Evolutionary conservation across 2,888 invertebrate species (phyloP).

Genomic region (Sphaerophoria taeniata): DNA sequence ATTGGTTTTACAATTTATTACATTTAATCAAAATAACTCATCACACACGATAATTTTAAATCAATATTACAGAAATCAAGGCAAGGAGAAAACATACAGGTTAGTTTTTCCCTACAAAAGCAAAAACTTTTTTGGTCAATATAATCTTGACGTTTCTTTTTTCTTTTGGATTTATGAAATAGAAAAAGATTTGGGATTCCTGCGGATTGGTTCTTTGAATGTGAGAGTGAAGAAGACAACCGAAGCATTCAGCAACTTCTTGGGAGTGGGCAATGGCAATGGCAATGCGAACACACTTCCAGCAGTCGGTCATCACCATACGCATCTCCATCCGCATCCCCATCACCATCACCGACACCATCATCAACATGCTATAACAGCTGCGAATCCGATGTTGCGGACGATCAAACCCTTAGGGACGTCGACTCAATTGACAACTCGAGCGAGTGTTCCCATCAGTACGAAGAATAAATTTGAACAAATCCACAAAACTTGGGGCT

Average conservation of each 20-base stretch:
- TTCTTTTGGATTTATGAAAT: conserved; percentile 77
- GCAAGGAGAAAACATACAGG: conserved; percentile 89
- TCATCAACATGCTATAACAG: conserved; percentile 80
- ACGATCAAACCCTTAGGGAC: conserved; percentile 77
- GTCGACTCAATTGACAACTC: conserved; percentile 78
- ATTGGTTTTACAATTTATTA: conserved; percentile 37
- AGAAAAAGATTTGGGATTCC: conserved; percentile 95
- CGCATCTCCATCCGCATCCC: conserved; percentile 76
- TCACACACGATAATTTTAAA: conserved; percentile 53
- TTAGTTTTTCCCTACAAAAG: conserved; percentile 79
- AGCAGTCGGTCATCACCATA: conserved; percentile 81
- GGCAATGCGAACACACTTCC: conserved; percentile 82
- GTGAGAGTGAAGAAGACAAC: conserved; percentile 96
- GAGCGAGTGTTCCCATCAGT: conserved; percentile 80
- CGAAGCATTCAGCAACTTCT: conserved; percentile 95
- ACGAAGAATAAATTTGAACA: conserved; percentile 85
- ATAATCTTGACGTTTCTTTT: conserved; percentile 15
- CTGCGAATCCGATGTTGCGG: conserved; percentile 79
- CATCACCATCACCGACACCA: conserved; percentile 83
- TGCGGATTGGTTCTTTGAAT: conserved; percentile 95
- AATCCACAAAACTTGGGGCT: conserved; percentile 94
- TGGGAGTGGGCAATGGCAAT: conserved; percentile 88
- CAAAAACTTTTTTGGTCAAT: background rate
- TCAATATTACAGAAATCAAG: conserved; percentile 86
- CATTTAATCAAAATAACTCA: conserved; percentile 54